These are phyloP conservation scores for Gyps fulvus DNA, from an alignment of 2,113 vertebrate genomes.

Conservation along the genomic window DNA sequence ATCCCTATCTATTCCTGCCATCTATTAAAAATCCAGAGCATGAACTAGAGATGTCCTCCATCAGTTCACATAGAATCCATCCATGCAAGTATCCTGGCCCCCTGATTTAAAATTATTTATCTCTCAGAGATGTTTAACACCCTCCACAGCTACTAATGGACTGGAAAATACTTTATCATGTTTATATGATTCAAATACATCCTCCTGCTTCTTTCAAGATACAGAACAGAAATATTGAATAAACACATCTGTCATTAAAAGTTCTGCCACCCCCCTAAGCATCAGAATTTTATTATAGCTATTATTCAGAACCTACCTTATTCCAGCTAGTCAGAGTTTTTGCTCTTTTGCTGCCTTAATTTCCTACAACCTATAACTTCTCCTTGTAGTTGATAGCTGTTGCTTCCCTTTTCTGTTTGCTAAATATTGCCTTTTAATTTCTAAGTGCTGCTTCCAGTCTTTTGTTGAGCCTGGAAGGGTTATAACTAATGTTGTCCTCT, in stretches of 20 bases:
- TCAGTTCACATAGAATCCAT: conserved; percentile 16
- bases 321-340: background rate
- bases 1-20: background rate
- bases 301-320: conserved; percentile 28
- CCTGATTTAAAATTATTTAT: conserved; percentile 52
- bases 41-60: conserved; percentile 14
- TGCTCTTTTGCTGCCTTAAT: background rate
- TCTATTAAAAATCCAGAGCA: conserved; percentile 30
- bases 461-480: background rate
- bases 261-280: background rate
- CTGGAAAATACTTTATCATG: conserved; percentile 53
- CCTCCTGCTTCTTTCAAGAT: conserved; percentile 7
- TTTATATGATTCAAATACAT: conserved; percentile 12
- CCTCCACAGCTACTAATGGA: conserved; percentile 34
- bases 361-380: background rate
- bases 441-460: background rate
- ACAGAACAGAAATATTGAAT: conserved; percentile 24
- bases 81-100: background rate
- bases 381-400: background rate
- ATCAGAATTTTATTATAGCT: conserved; percentile 15
- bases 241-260: conserved; percentile 45
- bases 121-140: conserved; percentile 40
- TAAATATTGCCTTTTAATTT: conserved; percentile 11
- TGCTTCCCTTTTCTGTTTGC: background rate
- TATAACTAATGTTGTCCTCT: background rate